phyloP scores from a whole-genome alignment of 2,888 invertebrate genomes.

The Pinctada fucata region DNA sequence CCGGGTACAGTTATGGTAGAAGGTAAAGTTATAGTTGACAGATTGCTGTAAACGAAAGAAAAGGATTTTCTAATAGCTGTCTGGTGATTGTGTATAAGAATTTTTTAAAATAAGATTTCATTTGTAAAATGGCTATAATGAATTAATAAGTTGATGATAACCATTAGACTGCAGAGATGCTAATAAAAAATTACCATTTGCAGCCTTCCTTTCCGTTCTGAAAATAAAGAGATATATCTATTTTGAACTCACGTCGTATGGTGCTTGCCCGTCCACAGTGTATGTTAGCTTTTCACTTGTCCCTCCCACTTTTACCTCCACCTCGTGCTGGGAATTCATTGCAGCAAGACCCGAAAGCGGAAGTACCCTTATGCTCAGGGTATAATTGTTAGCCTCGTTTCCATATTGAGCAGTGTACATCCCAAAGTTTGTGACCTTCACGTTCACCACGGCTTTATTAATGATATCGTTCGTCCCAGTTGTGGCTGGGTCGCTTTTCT shows the following conservation, averaged over 20 bases:
- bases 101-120: too few species aligned
- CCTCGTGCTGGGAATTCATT: background rate
- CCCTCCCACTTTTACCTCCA: background rate
- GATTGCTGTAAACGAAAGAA: slow-evolving; percentile 13
- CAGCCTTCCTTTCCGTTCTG: too few species aligned
- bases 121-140: too few species aligned
- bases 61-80: background rate
- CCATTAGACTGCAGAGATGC: too few species aligned
- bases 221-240: too few species aligned
- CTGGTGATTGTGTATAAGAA: too few species aligned
- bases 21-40: slow-evolving; percentile 29
- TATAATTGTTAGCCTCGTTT: background rate
- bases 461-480: slow-evolving; percentile 5
- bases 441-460: background rate
- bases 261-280: slow-evolving; percentile 5
- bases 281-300: background rate
- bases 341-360: slow-evolving; percentile 18
- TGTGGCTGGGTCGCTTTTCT: background rate
- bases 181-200: too few species aligned
- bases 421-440: slow-evolving; percentile 28
- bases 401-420: background rate
- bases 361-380: background rate
- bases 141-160: too few species aligned
- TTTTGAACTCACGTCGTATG: slow-evolving; percentile 28
- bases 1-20: slow-evolving; percentile 26